Evolutionary conservation across 1,140 invertebrate genomes (phyloP).

Genomic region (Tyrophagus putrescentiae): DNA sequence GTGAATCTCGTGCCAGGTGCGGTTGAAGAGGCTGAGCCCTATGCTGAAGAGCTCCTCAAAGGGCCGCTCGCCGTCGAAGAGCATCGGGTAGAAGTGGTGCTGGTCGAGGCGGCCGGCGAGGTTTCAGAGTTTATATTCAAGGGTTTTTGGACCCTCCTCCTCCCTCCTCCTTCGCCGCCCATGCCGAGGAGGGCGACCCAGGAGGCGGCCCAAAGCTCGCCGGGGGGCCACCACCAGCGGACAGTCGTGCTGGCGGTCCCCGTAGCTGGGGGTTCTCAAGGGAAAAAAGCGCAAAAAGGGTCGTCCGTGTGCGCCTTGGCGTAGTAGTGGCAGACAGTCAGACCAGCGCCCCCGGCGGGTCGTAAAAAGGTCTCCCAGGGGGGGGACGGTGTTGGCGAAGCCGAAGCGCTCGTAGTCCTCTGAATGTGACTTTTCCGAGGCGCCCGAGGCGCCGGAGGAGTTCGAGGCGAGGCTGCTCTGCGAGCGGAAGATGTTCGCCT

Average conservation of each 20-base stretch:
- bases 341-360: constrained; percentile 73
- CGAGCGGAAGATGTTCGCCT: not conserved
- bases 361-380: constrained; percentile 34
- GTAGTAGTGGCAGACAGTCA: constrained; percentile 89
- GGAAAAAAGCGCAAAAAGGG: constrained; percentile 79
- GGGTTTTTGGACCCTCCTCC: no score
- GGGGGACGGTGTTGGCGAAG: constrained; percentile 61
- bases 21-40: constrained; percentile 77
- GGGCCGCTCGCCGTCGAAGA: constrained; percentile 83
- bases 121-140: no score
- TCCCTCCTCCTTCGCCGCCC: constrained; percentile 73
- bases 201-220: constrained; percentile 69
- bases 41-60: constrained; percentile 91
- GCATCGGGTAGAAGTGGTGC: constrained; percentile 83
- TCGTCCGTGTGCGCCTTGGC: constrained; percentile 72
- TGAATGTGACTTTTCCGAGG: not conserved
- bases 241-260: constrained; percentile 78
- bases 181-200: constrained; percentile 78
- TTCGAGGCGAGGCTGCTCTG: constrained; percentile 36
- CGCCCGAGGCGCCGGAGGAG: constrained; percentile 36
- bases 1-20: constrained; percentile 97
- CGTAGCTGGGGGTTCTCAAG: constrained; percentile 81
- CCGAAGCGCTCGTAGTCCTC: constrained; percentile 69
- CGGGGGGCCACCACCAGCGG: constrained; percentile 86
- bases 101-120: no score